A percentile compares a stretch with the other conserved stretches of the same genome.
Conservation (phyloP, 2,888 invertebrate genomes). For the Halocaridina rubra region DNA sequence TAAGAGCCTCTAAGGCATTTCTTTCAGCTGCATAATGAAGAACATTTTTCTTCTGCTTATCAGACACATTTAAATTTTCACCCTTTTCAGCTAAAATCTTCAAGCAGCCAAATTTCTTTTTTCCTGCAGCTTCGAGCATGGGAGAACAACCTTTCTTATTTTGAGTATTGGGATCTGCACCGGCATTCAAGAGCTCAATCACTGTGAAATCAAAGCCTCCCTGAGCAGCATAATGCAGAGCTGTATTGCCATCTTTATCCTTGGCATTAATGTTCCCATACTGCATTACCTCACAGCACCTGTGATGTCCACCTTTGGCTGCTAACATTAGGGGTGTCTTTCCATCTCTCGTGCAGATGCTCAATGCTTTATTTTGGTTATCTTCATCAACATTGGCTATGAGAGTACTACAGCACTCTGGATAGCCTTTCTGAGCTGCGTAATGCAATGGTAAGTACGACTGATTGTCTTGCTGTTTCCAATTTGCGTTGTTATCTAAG, state of each 20-base stretch:
- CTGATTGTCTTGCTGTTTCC: constrained; percentile 30
- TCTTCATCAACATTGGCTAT: background rate
- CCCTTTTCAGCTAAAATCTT: background rate
- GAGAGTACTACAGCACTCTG: constrained; percentile 38
- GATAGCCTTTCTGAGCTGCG: constrained; percentile 47
- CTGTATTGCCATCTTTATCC: constrained; percentile 43
- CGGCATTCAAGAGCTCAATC: constrained; percentile 29
- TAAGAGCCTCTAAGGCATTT: constrained; percentile 34
- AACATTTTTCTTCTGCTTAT: constrained; percentile 10
- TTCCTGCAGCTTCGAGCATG: constrained; percentile 32
- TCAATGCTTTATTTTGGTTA: constrained; percentile 15
- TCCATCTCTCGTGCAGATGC: constrained; percentile 13
- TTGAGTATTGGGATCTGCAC: constrained; percentile 35
- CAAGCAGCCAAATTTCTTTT: constrained; percentile 29
- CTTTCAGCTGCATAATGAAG: constrained; percentile 39
- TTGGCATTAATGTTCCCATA: constrained; percentile 27
- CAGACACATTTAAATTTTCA: background rate
- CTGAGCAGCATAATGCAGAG: constrained; percentile 45
- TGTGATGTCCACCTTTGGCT: constrained; percentile 42
- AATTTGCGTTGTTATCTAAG: constrained; percentile 18
- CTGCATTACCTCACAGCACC: constrained; percentile 35
- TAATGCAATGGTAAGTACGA: constrained; percentile 43
- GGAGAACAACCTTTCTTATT: constrained; percentile 34
- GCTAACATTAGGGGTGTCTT: constrained; percentile 58
- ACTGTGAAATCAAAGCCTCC: constrained; percentile 45